These are phyloP conservation scores for Aphaenogaster floridana DNA, from an alignment of 1,140 invertebrate genomes.

Conservation along the genomic window DNA sequence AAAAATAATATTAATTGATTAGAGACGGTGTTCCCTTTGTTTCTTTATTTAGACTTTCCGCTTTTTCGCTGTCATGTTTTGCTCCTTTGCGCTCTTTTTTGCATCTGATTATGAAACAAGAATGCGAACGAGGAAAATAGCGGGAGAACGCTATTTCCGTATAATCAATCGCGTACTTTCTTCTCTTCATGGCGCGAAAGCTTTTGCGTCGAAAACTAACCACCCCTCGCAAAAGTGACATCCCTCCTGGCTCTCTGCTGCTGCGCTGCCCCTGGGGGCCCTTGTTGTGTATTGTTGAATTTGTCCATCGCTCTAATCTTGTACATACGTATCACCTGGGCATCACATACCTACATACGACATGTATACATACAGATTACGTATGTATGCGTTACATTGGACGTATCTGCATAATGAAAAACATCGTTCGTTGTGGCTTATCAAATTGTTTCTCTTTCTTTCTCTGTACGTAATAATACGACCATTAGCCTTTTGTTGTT, in stretches of 20 bases:
- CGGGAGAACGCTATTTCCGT: neutral
- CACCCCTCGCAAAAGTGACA: constrained; percentile 55
- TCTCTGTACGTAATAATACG: constrained; percentile 68
- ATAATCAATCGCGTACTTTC: constrained; percentile 15
- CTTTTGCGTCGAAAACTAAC: constrained; percentile 69
- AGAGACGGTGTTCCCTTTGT: neutral
- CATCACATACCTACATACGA: neutral
- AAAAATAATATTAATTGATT: neutral
- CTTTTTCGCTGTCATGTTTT: constrained; percentile 15
- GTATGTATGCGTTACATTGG: constrained; percentile 38
- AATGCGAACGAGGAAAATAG: neutral
- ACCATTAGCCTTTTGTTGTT: constrained; percentile 46
- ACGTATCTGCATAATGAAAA: constrained; percentile 50
- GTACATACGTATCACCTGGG: constrained; percentile 67
- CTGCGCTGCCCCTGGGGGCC: constrained; percentile 78
- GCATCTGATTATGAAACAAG: constrained; percentile 6
- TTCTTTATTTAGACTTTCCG: neutral
- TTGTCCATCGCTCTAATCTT: constrained; percentile 75
- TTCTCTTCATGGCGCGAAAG: constrained; percentile 50
- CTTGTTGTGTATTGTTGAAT: constrained; percentile 86
- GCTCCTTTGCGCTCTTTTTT: constrained; percentile 15
- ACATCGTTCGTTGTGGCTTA: constrained; percentile 70
- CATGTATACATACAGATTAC: constrained; percentile 13
- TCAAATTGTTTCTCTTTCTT: constrained; percentile 65
- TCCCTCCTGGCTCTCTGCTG: constrained; percentile 73